Base-by-base conservation (phyloP, 2,888 invertebrate genomes). In the Machimus atricapillus region DNA sequence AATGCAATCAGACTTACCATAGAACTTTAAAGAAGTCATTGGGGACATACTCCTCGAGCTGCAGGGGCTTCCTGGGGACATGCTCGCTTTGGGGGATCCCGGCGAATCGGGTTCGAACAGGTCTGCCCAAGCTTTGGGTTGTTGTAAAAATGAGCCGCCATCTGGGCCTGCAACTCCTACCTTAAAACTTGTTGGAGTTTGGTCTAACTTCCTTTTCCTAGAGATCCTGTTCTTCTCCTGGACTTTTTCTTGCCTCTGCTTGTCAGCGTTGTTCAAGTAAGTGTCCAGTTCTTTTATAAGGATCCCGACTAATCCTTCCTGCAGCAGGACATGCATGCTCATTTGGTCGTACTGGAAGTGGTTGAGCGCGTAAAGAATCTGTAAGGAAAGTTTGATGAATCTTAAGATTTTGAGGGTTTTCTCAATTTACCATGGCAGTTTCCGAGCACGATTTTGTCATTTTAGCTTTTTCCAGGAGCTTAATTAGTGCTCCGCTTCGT, bases 291-390 rank as follows among this genome's bases (percentile, higher is more conserved):
- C 92, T 86, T 93, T 92, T 23, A 94, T 91, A 86, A 94, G 90
- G 89, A 94, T 93, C 1, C 93, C 92, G 3, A 94, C 93, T 86
- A 93, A 92, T 86, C 94, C 94, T 89, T 94, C 94, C 90, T 93
- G 92, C 87, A 94, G 91, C 93, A 94, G 93, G 87, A 93, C 93
- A 78, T 93, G 93, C 88, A 91, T 90, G 73, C 94, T 94, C 86
- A 92, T 90, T 66, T 94, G 91, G 87, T 94, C 91, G 77, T 91
- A 90, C 88, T 91, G 92, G 85, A 94, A 93, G 90, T 93, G 93
- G 74, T 94, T 94, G 91, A 92, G 89, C 90, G 94, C 90, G 90
- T 90, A 90, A 46, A 92, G 90, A 43, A 92, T 89, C 91, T 90
- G 14, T 76, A 79, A 23, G 27, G 27, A 73, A 77, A 27, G 8